Evolutionary conservation across 2,797 vertebrate species (phyloP).

Genomic region (Chelon auratus): DNA sequence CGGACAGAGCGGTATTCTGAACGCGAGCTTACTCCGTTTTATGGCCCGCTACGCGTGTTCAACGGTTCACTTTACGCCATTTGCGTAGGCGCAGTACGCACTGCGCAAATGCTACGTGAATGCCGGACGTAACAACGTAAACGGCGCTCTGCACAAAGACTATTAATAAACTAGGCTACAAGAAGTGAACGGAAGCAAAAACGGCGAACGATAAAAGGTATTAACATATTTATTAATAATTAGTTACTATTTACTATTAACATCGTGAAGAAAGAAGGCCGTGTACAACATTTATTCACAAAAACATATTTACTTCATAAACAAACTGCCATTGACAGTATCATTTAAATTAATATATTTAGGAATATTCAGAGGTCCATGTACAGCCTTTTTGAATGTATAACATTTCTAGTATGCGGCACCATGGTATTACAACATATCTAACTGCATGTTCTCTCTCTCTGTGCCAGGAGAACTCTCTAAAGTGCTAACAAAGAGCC

Average conservation of each 20-base stretch:
- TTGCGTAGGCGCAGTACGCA: slow-evolving; percentile 49
- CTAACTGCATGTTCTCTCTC: slow-evolving; percentile 56
- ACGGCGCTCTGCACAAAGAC: background rate
- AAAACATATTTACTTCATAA: slow-evolving; percentile 74
- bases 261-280: slow-evolving; percentile 75
- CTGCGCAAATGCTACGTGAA: slow-evolving; percentile 37
- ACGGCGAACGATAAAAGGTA: slow-evolving; percentile 47
- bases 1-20: slow-evolving; percentile 41
- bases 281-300: slow-evolving; percentile 83
- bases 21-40: slow-evolving; percentile 20
- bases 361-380: slow-evolving; percentile 73
- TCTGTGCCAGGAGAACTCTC: slow-evolving; percentile 56
- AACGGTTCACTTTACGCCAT: slow-evolving; percentile 27
- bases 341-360: slow-evolving; percentile 71
- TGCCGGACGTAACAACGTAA: slow-evolving; percentile 6
- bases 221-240: slow-evolving; percentile 80
- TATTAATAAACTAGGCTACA: slow-evolving; percentile 3
- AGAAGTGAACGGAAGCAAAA: slow-evolving; percentile 4
- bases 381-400: slow-evolving; percentile 77
- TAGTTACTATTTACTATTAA: slow-evolving; percentile 73
- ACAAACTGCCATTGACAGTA: slow-evolving; percentile 80
- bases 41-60: background rate
- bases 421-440: slow-evolving; percentile 74
- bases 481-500: slow-evolving; percentile 77
- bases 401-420: slow-evolving; percentile 79